A percentile compares a stretch with the other conserved stretches of the same genome.
Evolutionary conservation across 2,888 invertebrate genomes (phyloP).

Genomic region (Zygogramma bicolorata): DNA sequence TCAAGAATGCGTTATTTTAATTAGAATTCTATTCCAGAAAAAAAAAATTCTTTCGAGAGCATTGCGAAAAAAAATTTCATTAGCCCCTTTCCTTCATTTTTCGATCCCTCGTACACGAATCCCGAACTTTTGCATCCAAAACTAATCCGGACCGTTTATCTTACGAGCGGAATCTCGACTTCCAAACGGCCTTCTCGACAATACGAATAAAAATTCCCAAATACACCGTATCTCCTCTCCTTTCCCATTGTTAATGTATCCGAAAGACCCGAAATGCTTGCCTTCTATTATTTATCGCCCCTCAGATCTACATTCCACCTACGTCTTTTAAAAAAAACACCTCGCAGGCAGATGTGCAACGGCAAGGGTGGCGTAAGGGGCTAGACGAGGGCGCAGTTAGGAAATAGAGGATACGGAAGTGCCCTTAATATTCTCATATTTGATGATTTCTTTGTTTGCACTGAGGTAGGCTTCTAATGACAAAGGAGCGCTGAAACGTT

Average conservation of each 20-base stretch:
- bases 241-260: constrained; percentile 28
- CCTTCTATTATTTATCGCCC: constrained; percentile 41
- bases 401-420: too few relatives aligned
- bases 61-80: too few relatives aligned
- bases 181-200: neutral
- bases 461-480: too few relatives aligned
- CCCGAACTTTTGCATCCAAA: neutral
- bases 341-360: constrained; percentile 50
- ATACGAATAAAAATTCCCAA: constrained; percentile 9
- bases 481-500: too few relatives aligned
- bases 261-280: constrained; percentile 30
- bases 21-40: too few relatives aligned
- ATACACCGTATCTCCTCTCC: constrained; percentile 18
- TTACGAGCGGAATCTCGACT: neutral
- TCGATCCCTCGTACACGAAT: neutral
- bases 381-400: neutral
- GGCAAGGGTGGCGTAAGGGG: neutral
- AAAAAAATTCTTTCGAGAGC: too few relatives aligned
- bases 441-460: neutral
- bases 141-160: neutral
- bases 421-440: too few relatives aligned
- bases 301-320: constrained; percentile 28
- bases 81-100: too few relatives aligned
- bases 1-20: too few relatives aligned
- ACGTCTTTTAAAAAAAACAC: constrained; percentile 45